These are phyloP conservation scores for Syrista parreyssii DNA, from an alignment of 2,888 invertebrate genomes.

Conservation along the genomic window DNA sequence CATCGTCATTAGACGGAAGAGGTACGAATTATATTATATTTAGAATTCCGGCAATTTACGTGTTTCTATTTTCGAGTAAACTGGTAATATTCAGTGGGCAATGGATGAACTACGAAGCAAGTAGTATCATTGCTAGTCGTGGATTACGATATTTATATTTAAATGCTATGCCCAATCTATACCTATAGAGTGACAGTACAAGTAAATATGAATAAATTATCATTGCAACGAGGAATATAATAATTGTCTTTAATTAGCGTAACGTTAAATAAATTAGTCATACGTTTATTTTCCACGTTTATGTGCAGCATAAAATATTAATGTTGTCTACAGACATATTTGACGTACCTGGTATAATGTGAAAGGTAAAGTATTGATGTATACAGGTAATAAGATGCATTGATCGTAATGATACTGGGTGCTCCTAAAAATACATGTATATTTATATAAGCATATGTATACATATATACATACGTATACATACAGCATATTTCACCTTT, in stretches of 20 bases:
- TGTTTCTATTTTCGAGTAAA: background rate
- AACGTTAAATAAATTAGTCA: background rate
- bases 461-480: no score
- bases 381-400: background rate
- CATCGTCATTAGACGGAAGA: constrained; percentile 3
- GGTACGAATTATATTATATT: background rate
- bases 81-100: background rate
- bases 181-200: background rate
- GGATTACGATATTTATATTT: background rate
- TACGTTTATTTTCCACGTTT: background rate
- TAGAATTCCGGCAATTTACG: background rate
- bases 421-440: background rate
- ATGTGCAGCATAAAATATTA: background rate
- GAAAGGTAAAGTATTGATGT: background rate
- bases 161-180: background rate
- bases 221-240: background rate
- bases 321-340: background rate
- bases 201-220: background rate
- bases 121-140: background rate
- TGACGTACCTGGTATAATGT: background rate
- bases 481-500: background rate
- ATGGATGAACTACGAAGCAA: background rate
- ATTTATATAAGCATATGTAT: background rate
- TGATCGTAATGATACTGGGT: background rate
- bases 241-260: background rate